These are phyloP conservation scores for Ailurus styani DNA, from an alignment of 2,113 vertebrate genomes.

Conservation along the genomic window DNA sequence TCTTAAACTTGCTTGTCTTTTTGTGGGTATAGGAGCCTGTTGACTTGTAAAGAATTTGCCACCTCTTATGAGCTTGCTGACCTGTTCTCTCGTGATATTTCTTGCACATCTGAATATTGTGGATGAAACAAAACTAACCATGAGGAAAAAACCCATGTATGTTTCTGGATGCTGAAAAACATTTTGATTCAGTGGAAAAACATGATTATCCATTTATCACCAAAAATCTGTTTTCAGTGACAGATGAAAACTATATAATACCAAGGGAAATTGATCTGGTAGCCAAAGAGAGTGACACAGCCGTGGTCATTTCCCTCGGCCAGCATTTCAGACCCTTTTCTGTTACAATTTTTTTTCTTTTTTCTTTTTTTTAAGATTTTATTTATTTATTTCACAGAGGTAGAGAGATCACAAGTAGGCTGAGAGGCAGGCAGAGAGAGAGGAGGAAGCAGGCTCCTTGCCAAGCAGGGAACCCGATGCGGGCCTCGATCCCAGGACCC, in stretches of 20 bases:
- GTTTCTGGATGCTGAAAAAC: constrained; percentile 46
- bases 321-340: constrained; percentile 63
- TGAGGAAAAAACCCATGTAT: constrained; percentile 19
- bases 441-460: too few relatives aligned
- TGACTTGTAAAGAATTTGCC: constrained; percentile 79
- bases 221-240: background rate
- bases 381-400: too few relatives aligned
- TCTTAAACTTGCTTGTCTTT: constrained; percentile 74
- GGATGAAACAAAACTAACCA: constrained; percentile 80
- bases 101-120: constrained; percentile 79
- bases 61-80: constrained; percentile 76
- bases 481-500: too few relatives aligned
- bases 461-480: too few relatives aligned
- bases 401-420: too few relatives aligned
- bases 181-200: constrained; percentile 62
- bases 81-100: constrained; percentile 80
- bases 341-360: constrained; percentile 62
- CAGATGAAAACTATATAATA: constrained; percentile 55
- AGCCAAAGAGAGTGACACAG: background rate
- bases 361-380: too few relatives aligned
- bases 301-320: constrained; percentile 26
- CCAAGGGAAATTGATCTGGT: constrained; percentile 11
- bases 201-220: constrained; percentile 41
- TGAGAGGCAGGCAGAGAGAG: too few relatives aligned
- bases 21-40: constrained; percentile 69